Evolutionary conservation across 2,113 vertebrate species (phyloP), one percentile per base, ranked within the genome.

Genomic region (Xiphorhynchus elegans): DNA sequence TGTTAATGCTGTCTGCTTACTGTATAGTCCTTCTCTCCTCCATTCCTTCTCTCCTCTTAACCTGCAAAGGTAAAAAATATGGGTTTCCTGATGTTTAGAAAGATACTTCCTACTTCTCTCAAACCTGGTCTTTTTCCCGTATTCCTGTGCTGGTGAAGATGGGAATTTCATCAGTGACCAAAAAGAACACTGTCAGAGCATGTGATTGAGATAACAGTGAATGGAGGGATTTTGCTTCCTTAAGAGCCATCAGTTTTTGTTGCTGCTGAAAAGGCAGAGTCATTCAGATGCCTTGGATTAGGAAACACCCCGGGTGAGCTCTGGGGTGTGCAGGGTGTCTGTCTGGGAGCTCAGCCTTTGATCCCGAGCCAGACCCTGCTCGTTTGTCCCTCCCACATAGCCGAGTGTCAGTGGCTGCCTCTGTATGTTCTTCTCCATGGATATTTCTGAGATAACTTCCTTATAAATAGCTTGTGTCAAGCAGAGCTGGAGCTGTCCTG

Each of bases 281-380:
- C 55, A 47, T 2, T 2, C 3, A 3, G 7, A 8, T 84, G 35
- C 50, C 37, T 13, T 21, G 46, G 21, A 0, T 26, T 23, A 25
- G 42, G 60, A 49, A 37, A 3, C 42, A 8, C 7, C 14, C 3
- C 0, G 7, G 44, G 29, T 64, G 59, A 67, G 33, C 55, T 72
- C 35, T 35, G 44, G 1, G 9, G 66, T 88, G 67, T 67, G 56
- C 44, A 17, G 47, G 52, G 47, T 62, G 68, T 6, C 37, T 70
- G 66, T 39, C 58, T 59, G 58, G n/a, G 74, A 84, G 44, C 89
- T 55, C 72, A 56, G 62, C 29, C 40, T 77, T n/a, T 86, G 63
- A 23, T 50, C 29, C 46, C 1, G 3, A 52, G 50, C 79, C 66
- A 46, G 42, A 0, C 18, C 18, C 4, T 7, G 8, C 37, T 90